phyloP scores from a whole-genome alignment of 2,113 vertebrate genomes.

The Cyphomyrus plagiostoma region DNA sequence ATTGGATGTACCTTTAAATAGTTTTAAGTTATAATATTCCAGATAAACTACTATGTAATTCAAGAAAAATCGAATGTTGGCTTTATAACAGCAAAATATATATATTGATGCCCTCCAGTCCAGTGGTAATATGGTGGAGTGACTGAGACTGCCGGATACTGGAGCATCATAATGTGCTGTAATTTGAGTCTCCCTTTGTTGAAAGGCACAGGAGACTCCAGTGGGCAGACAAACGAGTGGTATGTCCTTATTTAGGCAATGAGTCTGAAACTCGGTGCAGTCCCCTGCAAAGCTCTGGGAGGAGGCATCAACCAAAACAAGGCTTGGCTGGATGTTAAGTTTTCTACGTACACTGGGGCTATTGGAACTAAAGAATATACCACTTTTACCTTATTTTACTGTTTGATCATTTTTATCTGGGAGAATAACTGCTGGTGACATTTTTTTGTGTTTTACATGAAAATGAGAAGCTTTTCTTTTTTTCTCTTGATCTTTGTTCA shows the following conservation, averaged over 20 bases:
- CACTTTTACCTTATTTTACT: not conserved
- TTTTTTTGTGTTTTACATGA: not conserved
- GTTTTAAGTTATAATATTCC: not conserved
- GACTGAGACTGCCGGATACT: not conserved
- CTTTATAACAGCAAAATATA: not conserved
- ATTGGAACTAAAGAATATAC: not conserved
- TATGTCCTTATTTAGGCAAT: slow-evolving; percentile 49
- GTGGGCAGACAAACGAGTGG: slow-evolving; percentile 21
- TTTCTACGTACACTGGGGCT: not conserved
- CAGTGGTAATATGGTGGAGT: not conserved
- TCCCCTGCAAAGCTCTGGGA: slow-evolving; percentile 19
- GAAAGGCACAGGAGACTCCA: not conserved
- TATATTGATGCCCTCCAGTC: not conserved
- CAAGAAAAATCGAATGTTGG: not conserved
- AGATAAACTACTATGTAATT: not conserved
- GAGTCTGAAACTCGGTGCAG: slow-evolving; percentile 28
- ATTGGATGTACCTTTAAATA: not conserved
- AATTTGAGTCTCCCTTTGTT: not conserved
- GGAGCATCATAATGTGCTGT: not conserved
- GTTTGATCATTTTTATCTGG: not conserved
- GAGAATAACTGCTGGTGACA: not conserved
- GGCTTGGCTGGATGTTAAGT: not conserved
- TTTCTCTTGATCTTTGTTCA: not conserved
- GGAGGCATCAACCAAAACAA: not conserved
- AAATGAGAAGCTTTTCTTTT: not conserved